Evolutionary conservation across 2,797 vertebrate genomes (phyloP).

Genomic region (Micropoecilia bifurca): DNA sequence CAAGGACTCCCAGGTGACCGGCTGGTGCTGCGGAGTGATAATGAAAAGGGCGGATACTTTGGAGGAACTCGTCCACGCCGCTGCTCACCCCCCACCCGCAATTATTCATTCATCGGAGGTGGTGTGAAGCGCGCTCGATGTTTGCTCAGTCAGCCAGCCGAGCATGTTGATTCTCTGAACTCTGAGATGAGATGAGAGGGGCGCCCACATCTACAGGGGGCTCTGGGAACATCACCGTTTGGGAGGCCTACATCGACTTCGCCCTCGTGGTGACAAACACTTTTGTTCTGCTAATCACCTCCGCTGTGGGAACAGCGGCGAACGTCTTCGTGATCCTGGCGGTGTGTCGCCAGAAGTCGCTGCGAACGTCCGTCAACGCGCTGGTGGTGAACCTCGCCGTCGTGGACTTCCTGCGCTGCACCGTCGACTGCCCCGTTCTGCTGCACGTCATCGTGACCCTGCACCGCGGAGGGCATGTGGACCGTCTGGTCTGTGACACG

Average conservation of each 20-base stretch:
- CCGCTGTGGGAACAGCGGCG: constrained; percentile 71
- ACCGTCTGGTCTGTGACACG: constrained; percentile 65
- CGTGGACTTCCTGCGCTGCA: constrained; percentile 74
- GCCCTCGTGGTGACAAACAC: constrained; percentile 67
- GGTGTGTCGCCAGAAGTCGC: constrained; percentile 75
- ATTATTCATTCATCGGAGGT: constrained; percentile 36
- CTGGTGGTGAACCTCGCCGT: constrained; percentile 82
- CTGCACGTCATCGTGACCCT: constrained; percentile 59
- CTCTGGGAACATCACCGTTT: constrained; percentile 60
- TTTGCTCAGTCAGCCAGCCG: constrained; percentile 6
- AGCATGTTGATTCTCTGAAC: constrained; percentile 49
- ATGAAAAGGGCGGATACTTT: constrained; percentile 76
- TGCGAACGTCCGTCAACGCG: constrained; percentile 80
- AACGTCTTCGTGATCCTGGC: constrained; percentile 82
- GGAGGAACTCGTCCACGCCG: constrained; percentile 55
- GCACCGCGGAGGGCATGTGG: constrained; percentile 32
- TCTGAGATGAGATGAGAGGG: constrained; percentile 79
- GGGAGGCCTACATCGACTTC: constrained; percentile 49
- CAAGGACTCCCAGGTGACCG: constrained; percentile 72
- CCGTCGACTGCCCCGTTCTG: constrained; percentile 79
- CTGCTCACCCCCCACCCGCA: constrained; percentile 27
- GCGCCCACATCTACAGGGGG: constrained; percentile 42
- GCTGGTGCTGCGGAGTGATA: constrained; percentile 72
- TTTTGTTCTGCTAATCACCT: constrained; percentile 70
- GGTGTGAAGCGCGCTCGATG: not conserved